Evolutionary conservation across 2,113 vertebrate species (phyloP).

Genomic region (Ceuthmochares aereus): DNA sequence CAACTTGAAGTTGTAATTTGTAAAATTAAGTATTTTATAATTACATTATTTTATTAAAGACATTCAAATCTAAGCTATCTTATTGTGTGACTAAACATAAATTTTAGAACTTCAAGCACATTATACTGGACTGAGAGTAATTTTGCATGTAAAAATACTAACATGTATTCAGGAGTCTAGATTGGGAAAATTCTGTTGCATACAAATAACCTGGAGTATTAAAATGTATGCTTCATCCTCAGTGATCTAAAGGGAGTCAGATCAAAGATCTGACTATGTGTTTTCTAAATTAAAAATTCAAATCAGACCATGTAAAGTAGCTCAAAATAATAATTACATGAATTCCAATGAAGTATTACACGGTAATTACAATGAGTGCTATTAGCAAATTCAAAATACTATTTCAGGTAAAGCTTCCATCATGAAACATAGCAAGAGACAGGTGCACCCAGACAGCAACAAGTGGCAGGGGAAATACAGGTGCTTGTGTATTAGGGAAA

Average conservation of each 20-base stretch:
- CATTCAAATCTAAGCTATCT: not conserved
- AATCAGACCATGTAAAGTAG: slow-evolving; percentile 65
- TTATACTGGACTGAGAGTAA: not conserved
- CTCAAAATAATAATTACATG: slow-evolving; percentile 80
- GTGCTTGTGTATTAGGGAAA: not conserved
- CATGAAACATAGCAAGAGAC: slow-evolving; percentile 9
- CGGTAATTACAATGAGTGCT: slow-evolving; percentile 75
- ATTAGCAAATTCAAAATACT: slow-evolving; percentile 61
- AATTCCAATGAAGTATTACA: slow-evolving; percentile 64
- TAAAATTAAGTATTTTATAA: not conserved
- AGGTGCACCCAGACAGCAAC: slow-evolving; percentile 19
- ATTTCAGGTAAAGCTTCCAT: slow-evolving; percentile 30
- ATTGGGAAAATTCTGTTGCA: not conserved
- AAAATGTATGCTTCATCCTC: slow-evolving; percentile 32
- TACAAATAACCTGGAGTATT: slow-evolving; percentile 11
- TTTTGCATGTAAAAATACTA: not conserved
- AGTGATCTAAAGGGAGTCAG: slow-evolving; percentile 55
- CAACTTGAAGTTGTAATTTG: not conserved
- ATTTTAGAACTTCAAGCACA: not conserved
- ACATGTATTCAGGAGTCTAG: not conserved
- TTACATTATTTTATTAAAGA: not conserved
- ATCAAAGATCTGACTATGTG: slow-evolving; percentile 32
- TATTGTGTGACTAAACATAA: not conserved
- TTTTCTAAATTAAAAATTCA: slow-evolving; percentile 74
- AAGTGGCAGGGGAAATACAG: slow-evolving; percentile 12